Conservation (phyloP, 2,888 invertebrate genomes). For the Uloborus plumipes region DNA sequence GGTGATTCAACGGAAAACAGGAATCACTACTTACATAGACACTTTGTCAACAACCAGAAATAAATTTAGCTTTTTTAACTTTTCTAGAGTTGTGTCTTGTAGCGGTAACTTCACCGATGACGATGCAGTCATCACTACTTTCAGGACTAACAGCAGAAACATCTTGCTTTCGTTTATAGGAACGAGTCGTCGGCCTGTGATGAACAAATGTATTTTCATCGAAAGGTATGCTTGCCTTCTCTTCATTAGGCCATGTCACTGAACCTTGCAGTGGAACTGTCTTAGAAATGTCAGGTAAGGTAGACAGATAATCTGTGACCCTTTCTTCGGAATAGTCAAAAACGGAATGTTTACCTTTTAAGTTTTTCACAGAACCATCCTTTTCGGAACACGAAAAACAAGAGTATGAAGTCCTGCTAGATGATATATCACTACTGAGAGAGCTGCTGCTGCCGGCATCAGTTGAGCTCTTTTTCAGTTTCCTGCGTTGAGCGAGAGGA, state of each 20-base stretch:
- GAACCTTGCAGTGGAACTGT: slow-evolving; percentile 22
- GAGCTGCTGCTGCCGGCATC: slow-evolving; percentile 73
- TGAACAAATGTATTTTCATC: slow-evolving; percentile 2
- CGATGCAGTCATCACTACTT: slow-evolving; percentile 59
- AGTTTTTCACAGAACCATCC: slow-evolving; percentile 4
- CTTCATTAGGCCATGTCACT: slow-evolving; percentile 4
- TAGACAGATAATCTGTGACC: slow-evolving; percentile 65
- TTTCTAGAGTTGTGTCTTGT: slow-evolving; percentile 28
- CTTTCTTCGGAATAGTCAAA: slow-evolving; percentile 65
- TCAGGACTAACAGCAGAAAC: neutral
- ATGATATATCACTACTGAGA: slow-evolving; percentile 69
- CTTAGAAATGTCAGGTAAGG: slow-evolving; percentile 45
- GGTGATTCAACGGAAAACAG: slow-evolving; percentile 7
- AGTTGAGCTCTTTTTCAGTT: slow-evolving; percentile 75
- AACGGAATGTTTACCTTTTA: slow-evolving; percentile 50
- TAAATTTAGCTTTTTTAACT: slow-evolving; percentile 35
- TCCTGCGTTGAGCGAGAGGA: slow-evolving; percentile 79
- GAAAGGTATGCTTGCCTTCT: slow-evolving; percentile 3
- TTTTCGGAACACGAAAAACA: slow-evolving; percentile 38
- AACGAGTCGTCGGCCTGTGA: slow-evolving; percentile 48
- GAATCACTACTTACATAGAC: neutral
- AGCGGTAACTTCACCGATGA: slow-evolving; percentile 54
- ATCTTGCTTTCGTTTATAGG: slow-evolving; percentile 51
- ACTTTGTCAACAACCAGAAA: slow-evolving; percentile 38
- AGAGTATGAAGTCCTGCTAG: slow-evolving; percentile 56